These are phyloP conservation scores for Trissonchulus sp. DNA, from an alignment of 2,888 invertebrate species.

Conservation along the genomic window DNA sequence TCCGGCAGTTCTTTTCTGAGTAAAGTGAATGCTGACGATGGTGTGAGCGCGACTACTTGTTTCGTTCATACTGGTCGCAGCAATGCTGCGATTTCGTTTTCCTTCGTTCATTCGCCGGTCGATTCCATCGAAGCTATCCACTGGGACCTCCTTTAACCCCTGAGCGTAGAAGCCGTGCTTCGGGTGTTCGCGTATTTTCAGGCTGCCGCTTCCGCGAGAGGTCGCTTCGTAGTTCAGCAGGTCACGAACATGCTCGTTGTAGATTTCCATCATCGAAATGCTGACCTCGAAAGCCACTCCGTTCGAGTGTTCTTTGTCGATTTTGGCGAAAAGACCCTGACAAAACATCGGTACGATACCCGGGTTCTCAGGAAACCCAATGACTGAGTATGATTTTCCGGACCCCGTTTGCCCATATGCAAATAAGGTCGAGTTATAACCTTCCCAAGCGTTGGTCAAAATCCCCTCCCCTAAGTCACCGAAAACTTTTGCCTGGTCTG, in stretches of 20 bases:
- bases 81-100: slow-evolving; percentile 57
- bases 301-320: slow-evolving; percentile 52
- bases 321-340: slow-evolving; percentile 56
- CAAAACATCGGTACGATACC: slow-evolving; percentile 58
- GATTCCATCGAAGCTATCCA: slow-evolving; percentile 55
- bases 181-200: slow-evolving; percentile 58
- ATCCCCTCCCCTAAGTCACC: slow-evolving; percentile 57
- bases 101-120: slow-evolving; percentile 57
- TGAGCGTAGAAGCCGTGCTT: slow-evolving; percentile 58
- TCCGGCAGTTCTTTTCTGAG: slow-evolving; percentile 55
- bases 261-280: slow-evolving; percentile 59
- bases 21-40: slow-evolving; percentile 51
- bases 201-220: slow-evolving; percentile 41
- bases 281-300: slow-evolving; percentile 53
- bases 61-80: slow-evolving; percentile 59
- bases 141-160: slow-evolving; percentile 54
- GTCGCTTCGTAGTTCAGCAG: slow-evolving; percentile 52
- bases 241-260: slow-evolving; percentile 60
- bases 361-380: slow-evolving; percentile 58
- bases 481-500: slow-evolving; percentile 57
- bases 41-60: slow-evolving; percentile 59
- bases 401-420: slow-evolving; percentile 59
- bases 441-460: slow-evolving; percentile 58
- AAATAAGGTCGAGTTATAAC: slow-evolving; percentile 58
- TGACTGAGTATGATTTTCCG: slow-evolving; percentile 59